Conservation (phyloP, 1,140 invertebrate genomes). For the Conus betulinus region DNA sequence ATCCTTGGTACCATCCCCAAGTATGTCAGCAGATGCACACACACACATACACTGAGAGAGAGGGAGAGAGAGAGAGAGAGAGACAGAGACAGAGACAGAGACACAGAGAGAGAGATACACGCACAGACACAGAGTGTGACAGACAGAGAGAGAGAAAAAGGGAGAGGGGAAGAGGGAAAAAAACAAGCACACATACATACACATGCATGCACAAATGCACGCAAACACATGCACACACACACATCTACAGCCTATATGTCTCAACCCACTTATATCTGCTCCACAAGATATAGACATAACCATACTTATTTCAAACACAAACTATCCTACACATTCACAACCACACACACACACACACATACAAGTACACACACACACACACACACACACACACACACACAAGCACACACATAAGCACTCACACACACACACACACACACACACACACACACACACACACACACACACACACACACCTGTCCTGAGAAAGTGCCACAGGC, state of each 20-base stretch:
- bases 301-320: no score
- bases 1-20: no score
- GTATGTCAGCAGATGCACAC: neutral
- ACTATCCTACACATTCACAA: no score
- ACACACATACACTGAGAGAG: constrained; percentile 3
- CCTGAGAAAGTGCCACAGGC: neutral
- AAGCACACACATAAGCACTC: no score
- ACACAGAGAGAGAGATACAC: neutral
- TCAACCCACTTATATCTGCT: no score
- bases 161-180: neutral
- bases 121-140: neutral
- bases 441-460: no score
- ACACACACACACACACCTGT: neutral
- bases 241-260: no score
- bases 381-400: neutral
- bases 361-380: neutral
- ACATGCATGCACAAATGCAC: neutral
- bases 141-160: constrained; percentile 4
- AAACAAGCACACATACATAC: neutral
- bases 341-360: constrained; percentile 11
- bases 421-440: constrained; percentile 5
- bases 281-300: no score
- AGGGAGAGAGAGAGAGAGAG: neutral
- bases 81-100: neutral
- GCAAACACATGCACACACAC: neutral